phyloP scores from a whole-genome alignment of 2,113 vertebrate genomes.

The Sus scrofa region DNA sequence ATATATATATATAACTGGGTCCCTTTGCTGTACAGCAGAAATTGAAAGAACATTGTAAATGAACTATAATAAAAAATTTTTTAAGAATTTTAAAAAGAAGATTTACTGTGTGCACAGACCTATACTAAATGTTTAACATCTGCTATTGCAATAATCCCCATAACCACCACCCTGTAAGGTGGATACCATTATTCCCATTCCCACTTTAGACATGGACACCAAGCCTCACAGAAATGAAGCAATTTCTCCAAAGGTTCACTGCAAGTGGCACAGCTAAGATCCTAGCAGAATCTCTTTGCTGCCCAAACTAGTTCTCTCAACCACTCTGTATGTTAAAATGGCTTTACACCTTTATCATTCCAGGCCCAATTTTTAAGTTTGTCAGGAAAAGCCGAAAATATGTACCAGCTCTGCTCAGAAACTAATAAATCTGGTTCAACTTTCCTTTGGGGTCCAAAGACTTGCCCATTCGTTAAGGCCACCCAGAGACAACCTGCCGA shows the following conservation, averaged over 20 bases:
- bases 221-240: not conserved
- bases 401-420: not conserved
- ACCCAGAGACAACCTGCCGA: not conserved
- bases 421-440: slow-evolving; percentile 39
- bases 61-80: no score
- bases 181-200: not conserved
- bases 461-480: slow-evolving; percentile 8
- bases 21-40: no score
- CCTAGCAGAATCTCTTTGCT: not conserved
- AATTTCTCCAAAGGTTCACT: not conserved
- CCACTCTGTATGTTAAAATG: not conserved
- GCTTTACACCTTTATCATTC: not conserved
- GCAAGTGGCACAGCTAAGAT: not conserved
- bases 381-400: not conserved
- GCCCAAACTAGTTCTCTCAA: not conserved
- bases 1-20: no score
- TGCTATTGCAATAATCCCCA: not conserved
- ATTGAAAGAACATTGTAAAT: no score
- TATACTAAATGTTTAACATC: not conserved
- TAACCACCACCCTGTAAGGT: not conserved
- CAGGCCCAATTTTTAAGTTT: not conserved
- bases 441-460: slow-evolving; percentile 20
- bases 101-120: not conserved
- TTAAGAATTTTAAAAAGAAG: not conserved
- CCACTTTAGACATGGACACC: not conserved